Evolutionary conservation across 2,113 vertebrate species (phyloP).

Genomic region (Halcyon malimbica): DNA sequence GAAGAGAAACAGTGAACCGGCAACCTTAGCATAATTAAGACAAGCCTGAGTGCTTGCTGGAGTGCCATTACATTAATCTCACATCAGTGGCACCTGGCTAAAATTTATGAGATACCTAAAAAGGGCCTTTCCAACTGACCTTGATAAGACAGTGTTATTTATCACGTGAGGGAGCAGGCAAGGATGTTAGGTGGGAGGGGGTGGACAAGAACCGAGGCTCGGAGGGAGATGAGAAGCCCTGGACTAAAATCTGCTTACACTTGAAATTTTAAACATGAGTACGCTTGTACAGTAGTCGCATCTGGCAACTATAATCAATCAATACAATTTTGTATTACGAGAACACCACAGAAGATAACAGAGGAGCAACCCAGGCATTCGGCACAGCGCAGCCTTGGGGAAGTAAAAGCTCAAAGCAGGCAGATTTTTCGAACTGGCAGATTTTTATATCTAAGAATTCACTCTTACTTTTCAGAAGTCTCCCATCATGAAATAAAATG

Average conservation of each 20-base stretch:
- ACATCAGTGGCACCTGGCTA: constrained; percentile 83
- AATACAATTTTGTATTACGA: neutral
- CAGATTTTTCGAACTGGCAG: neutral
- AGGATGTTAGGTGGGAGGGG: constrained; percentile 49
- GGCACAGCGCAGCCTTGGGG: neutral
- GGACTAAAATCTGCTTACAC: constrained; percentile 42
- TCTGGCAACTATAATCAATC: constrained; percentile 42
- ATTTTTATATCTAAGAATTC: neutral
- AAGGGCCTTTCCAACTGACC: constrained; percentile 81
- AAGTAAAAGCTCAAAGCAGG: neutral
- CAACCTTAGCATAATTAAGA: constrained; percentile 91
- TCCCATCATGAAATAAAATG: neutral
- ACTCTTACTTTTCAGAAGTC: neutral
- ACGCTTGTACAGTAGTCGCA: neutral
- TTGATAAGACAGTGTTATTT: constrained; percentile 83
- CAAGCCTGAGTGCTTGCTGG: constrained; percentile 85
- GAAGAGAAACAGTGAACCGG: constrained; percentile 84
- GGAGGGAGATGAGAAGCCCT: constrained; percentile 48
- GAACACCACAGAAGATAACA: neutral
- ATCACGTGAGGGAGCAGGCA: constrained; percentile 76
- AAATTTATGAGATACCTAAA: constrained; percentile 89
- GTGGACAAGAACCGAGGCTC: constrained; percentile 12
- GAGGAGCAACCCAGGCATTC: neutral
- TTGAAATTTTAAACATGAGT: constrained; percentile 29
- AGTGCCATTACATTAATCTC: constrained; percentile 89